Evolutionary conservation across 2,797 vertebrate species (phyloP).

Genomic region (Anguilla megastoma): DNA sequence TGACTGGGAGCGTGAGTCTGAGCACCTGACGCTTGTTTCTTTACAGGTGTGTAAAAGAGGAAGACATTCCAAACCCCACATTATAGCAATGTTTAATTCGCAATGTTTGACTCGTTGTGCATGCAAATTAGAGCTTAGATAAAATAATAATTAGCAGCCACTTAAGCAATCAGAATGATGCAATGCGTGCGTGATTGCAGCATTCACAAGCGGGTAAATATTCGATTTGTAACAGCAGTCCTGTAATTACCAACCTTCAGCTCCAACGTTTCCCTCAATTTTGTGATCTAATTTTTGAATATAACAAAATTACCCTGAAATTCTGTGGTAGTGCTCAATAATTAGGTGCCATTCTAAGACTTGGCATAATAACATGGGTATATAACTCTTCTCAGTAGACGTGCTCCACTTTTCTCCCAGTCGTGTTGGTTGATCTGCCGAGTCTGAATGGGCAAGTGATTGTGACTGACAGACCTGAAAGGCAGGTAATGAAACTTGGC

Average conservation of each 20-base stretch:
- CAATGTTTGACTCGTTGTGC: background rate
- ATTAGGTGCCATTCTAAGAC: background rate
- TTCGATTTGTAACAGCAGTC: background rate
- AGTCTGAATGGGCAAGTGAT: background rate
- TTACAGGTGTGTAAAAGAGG: background rate
- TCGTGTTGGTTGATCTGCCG: background rate
- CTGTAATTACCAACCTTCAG: background rate
- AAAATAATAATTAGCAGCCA: conserved; percentile 1
- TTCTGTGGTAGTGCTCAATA: background rate
- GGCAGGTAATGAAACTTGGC: background rate
- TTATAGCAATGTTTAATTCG: background rate
- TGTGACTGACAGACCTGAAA: background rate
- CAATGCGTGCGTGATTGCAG: background rate
- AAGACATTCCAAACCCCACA: background rate
- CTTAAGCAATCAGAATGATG: background rate
- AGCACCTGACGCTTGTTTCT: background rate
- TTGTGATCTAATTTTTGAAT: background rate
- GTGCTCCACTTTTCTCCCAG: background rate
- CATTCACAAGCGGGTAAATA: background rate
- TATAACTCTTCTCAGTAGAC: background rate
- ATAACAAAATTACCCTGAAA: background rate
- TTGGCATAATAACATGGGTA: background rate
- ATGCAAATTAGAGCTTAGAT: background rate
- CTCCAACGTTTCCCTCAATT: background rate
- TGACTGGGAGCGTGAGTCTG: too few species aligned